These are phyloP conservation scores for Percopsis transmontana DNA, from an alignment of 2,113 vertebrate genomes.

Conservation along the genomic window DNA sequence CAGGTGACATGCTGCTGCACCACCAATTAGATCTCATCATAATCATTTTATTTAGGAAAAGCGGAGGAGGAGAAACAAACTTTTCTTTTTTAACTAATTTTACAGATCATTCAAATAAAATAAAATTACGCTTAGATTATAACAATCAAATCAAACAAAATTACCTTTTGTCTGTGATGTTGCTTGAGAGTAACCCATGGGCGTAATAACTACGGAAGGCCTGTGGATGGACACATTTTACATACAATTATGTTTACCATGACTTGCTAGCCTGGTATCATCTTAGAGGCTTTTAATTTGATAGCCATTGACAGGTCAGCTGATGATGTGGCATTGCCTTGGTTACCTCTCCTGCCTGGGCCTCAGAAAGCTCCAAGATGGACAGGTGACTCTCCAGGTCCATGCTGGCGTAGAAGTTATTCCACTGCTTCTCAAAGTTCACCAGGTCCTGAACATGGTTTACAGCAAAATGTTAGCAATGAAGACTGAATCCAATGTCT, in stretches of 20 bases:
- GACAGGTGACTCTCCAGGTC: conserved; percentile 91
- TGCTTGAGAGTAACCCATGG: conserved; percentile 94
- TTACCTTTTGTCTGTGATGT: conserved; percentile 93
- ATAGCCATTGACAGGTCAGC: no score
- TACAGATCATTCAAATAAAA: background rate
- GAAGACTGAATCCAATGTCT: background rate
- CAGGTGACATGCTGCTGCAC: no score
- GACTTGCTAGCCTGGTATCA: no score
- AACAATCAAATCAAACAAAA: background rate
- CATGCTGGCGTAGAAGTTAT: conserved; percentile 88
- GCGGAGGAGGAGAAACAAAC: no score
- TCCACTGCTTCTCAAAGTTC: conserved; percentile 92
- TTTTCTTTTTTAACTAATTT: no score
- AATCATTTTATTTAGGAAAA: background rate
- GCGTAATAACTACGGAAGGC: conserved; percentile 93
- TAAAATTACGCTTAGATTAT: background rate
- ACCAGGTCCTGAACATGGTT: conserved; percentile 80
- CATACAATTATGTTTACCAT: background rate
- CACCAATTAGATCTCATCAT: no score
- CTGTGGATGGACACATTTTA: conserved; percentile 65
- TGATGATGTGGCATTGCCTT: background rate
- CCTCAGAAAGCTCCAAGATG: conserved; percentile 93
- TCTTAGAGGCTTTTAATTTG: no score
- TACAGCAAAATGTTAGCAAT: conserved; percentile 1
- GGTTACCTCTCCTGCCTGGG: conserved; percentile 90